Percentiles rank a stretch among this genome's conserved stretches.
Evolutionary conservation across 2,888 invertebrate species (phyloP).

Genomic region (Ophion ventricosus): DNA sequence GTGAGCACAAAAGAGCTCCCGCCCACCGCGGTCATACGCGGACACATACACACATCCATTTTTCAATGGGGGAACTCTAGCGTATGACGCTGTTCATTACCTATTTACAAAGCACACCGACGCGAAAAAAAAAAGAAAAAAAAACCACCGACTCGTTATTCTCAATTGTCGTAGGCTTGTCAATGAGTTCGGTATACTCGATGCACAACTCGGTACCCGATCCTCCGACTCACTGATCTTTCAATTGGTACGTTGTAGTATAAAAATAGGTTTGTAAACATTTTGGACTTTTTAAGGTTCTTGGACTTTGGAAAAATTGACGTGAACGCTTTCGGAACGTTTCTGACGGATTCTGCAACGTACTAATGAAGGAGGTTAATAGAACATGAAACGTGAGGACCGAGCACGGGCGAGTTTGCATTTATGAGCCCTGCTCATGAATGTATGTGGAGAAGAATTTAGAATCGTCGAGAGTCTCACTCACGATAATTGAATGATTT

Average conservation of each 20-base stretch:
- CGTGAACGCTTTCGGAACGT: not conserved
- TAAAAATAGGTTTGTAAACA: not conserved
- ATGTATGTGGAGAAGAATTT: not conserved
- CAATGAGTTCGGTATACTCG: not conserved
- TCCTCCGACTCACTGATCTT: not conserved
- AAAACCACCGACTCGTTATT: not conserved
- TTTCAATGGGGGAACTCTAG: not conserved
- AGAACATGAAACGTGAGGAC: not conserved
- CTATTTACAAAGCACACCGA: conserved; percentile 34
- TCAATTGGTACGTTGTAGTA: not conserved
- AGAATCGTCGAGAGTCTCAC: not conserved
- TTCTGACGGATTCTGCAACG: not conserved
- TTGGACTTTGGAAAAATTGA: not conserved
- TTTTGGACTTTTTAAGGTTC: not conserved
- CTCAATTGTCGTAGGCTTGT: conserved; percentile 20
- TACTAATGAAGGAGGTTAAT: not conserved
- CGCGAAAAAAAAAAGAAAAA: conserved; percentile 13
- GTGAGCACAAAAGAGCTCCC: not conserved
- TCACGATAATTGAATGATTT: not conserved
- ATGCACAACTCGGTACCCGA: not conserved
- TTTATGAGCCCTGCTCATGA: not conserved
- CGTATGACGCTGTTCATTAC: not conserved
- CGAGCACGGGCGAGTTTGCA: not conserved
- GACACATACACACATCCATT: not conserved
- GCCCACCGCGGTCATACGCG: not conserved